Evolutionary conservation across 2,113 vertebrate species (phyloP).

Genomic region (Neofelis nebulosa): DNA sequence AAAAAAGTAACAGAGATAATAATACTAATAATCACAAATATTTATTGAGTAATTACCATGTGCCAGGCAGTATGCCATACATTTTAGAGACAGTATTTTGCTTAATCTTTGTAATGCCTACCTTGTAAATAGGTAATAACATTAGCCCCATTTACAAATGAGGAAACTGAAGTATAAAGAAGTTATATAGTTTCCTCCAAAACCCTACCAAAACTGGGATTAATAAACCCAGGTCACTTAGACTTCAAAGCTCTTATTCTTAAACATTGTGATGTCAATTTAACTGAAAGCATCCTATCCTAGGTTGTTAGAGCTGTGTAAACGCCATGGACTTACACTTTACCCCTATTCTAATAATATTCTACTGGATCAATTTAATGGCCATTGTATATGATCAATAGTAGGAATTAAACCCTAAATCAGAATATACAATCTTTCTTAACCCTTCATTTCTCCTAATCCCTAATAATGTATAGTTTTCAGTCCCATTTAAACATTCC

Average conservation of each 20-base stretch:
- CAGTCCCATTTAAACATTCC: not conserved
- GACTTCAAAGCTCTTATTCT: not conserved
- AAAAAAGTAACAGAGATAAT: not conserved
- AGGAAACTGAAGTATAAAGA: not conserved
- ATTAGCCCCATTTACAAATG: not conserved
- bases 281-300: not conserved
- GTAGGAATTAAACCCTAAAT: conserved; percentile 14
- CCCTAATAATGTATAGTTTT: not conserved
- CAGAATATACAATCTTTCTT: not conserved
- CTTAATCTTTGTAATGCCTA: conserved; percentile 9
- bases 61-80: not conserved
- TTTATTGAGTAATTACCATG: conserved; percentile 15
- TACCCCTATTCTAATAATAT: not conserved
- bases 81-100: conserved; percentile 2
- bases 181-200: not conserved
- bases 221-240: not conserved
- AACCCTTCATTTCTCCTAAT: not conserved
- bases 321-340: not conserved
- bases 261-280: not conserved
- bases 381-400: not conserved
- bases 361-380: not conserved
- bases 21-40: not conserved
- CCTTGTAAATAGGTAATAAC: not conserved
- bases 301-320: not conserved
- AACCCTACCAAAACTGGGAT: not conserved